Evolutionary conservation across 2,888 invertebrate species (phyloP).

Genomic region (Drosophila fulvimacula): DNA sequence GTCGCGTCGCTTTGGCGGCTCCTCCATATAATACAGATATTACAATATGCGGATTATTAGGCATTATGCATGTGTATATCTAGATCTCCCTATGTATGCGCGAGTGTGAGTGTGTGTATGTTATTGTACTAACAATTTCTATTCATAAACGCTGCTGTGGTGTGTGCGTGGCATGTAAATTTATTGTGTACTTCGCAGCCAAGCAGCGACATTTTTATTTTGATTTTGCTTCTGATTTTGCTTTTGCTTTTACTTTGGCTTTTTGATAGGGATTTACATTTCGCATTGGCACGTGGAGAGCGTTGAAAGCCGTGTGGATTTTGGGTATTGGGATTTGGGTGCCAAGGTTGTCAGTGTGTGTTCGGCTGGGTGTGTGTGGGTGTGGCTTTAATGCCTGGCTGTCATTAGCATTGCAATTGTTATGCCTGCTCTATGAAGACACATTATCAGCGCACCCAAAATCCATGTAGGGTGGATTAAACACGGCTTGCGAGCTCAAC

Average conservation of each 20-base stretch:
- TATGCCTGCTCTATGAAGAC: conserved; percentile 48
- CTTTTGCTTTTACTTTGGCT: conserved; percentile 37
- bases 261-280: conserved; percentile 74
- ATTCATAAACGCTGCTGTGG: conserved; percentile 72
- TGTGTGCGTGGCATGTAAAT: conserved; percentile 74
- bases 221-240: conserved; percentile 42
- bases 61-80: conserved; percentile 63
- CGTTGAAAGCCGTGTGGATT: neutral
- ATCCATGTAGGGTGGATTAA: conserved; percentile 11
- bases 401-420: conserved; percentile 74
- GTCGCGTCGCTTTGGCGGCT: conserved; percentile 36
- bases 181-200: conserved; percentile 75
- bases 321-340: conserved; percentile 61
- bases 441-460: conserved; percentile 35
- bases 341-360: conserved; percentile 54
- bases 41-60: conserved; percentile 79
- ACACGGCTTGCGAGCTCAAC: neutral
- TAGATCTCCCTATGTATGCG: conserved; percentile 21
- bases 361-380: conserved; percentile 33
- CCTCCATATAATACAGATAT: conserved; percentile 71
- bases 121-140: conserved; percentile 75
- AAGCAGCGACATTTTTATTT: conserved; percentile 68
- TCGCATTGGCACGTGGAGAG: conserved; percentile 37
- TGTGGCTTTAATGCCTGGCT: conserved; percentile 46
- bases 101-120: conserved; percentile 27